Percentiles rank a stretch among this genome's conserved stretches.
These are phyloP conservation scores for Eilema depressum DNA, from an alignment of 2,888 invertebrate genomes.

Conservation along the genomic window DNA sequence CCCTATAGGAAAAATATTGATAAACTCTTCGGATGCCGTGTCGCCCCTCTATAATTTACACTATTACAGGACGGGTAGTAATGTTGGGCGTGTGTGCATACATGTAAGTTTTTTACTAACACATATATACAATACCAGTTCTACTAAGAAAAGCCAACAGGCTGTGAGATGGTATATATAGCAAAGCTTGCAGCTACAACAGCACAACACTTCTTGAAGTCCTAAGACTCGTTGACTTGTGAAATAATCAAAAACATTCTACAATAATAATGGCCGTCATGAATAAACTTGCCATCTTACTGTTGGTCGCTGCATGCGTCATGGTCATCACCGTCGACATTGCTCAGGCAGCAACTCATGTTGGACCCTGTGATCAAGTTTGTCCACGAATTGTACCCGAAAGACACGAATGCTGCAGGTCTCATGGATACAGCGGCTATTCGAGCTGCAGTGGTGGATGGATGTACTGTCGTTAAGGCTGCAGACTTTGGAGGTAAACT, in stretches of 20 bases:
- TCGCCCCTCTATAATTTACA: not conserved
- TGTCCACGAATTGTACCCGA: conserved; percentile 31
- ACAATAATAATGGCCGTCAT: conserved; percentile 16
- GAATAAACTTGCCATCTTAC: conserved; percentile 19
- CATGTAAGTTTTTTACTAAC: not conserved
- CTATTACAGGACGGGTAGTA: not conserved
- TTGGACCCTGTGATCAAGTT: conserved; percentile 35
- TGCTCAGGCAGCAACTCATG: conserved; percentile 15
- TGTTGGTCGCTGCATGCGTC: conserved; percentile 17
- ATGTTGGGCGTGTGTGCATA: not conserved
- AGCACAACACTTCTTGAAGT: conserved; percentile 4
- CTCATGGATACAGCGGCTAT: conserved; percentile 23
- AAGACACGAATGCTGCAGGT: conserved; percentile 34
- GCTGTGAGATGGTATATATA: not conserved
- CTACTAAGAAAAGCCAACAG: not conserved
- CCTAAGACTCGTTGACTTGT: not conserved
- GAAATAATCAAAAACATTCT: not conserved
- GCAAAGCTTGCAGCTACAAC: conserved; percentile 2
- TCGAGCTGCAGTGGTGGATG: conserved; percentile 11
- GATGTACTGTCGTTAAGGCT: conserved; percentile 15
- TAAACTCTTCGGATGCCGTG: not conserved
- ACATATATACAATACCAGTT: not conserved
- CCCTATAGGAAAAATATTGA: not conserved
- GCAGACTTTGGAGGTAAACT: not conserved
- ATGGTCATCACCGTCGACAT: conserved; percentile 20